Evolutionary conservation across 1,140 invertebrate species (phyloP).

Genomic region (Bombus sibiricus): DNA sequence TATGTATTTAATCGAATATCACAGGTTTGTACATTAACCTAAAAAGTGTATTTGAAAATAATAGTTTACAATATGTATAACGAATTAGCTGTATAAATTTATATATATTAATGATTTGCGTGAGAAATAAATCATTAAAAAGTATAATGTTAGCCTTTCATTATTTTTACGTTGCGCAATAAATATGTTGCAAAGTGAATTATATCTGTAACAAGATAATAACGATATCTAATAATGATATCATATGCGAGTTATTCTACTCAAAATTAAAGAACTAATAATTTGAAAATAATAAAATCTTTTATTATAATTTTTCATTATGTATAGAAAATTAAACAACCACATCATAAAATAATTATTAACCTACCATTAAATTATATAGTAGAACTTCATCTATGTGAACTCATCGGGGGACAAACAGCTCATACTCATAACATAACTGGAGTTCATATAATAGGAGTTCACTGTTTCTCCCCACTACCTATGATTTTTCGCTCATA

Average conservation of each 20-base stretch:
- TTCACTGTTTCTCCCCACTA: not conserved
- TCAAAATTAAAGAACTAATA: not conserved
- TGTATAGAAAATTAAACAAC: not conserved
- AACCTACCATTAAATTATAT: constrained; percentile 48
- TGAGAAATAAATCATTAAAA: not conserved
- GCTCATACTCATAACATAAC: not conserved
- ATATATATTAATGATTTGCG: not conserved
- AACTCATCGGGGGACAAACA: not conserved
- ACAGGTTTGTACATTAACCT: constrained; percentile 15
- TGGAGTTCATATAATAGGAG: not conserved
- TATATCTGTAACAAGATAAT: not conserved
- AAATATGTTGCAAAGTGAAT: constrained; percentile 26
- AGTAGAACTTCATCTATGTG: not conserved
- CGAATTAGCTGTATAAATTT: not conserved
- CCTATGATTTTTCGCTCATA: not conserved
- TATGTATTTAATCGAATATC: not conserved
- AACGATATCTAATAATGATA: not conserved
- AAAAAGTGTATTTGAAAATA: not conserved
- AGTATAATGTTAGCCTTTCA: constrained; percentile 1
- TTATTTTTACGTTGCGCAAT: constrained; percentile 35
- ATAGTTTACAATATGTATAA: not conserved
- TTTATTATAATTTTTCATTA: not conserved
- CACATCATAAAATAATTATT: constrained; percentile 34
- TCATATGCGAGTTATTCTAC: not conserved
- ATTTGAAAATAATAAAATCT: not conserved